Base-by-base conservation (phyloP, 2,113 vertebrate species). In the Phoxinus phoxinus region DNA sequence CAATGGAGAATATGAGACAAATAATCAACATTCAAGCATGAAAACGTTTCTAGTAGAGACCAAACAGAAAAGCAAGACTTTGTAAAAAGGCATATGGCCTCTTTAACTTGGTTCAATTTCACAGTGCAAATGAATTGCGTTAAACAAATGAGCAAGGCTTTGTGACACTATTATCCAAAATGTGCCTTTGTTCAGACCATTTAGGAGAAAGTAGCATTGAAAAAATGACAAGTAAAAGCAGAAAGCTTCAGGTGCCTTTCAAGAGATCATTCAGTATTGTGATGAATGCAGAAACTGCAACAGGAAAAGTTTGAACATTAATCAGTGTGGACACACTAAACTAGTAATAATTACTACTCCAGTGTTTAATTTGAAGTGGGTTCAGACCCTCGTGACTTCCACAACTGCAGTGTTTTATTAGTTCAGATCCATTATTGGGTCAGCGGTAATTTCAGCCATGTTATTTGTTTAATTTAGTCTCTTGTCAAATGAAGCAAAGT, bases 401-500 rank as follows among this genome's bases (percentile, higher is more conserved):
- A 9, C 41, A 74, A 27, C 71, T 46, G 71, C 71, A 74, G 23
- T 63, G 5, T 63, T 44, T 80, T 80, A 80, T 80, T 80, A 80
- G 78, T 80, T 80, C 35, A 80, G 23, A 46, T 63, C 35, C 78
- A 65, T 80, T 80, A 80, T 80, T 80, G 58, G 78, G 78, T 80
- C 78, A 80, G 78, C 35, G 23, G 58, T 80, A 80, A 80, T 80
- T 80, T 80, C 78, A 23, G n/a, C 37, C 78, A 61, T 63, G 58
- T 80, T 80, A 80, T 63, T 63, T 30, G 78, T 80, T 80, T 80
- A 80, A 63, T 80, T 30, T 44, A 63, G 78, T 46, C 78, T 80
- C 78, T 44, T 80, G 78, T 63, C 78, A 80, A 80, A 80, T 80
- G 78, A 80, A 25, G 78, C n/a, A 61, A 63, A 63, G 76, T 59